phyloP scores from a whole-genome alignment of 1,140 invertebrate species.

The Leucophenga varia region DNA sequence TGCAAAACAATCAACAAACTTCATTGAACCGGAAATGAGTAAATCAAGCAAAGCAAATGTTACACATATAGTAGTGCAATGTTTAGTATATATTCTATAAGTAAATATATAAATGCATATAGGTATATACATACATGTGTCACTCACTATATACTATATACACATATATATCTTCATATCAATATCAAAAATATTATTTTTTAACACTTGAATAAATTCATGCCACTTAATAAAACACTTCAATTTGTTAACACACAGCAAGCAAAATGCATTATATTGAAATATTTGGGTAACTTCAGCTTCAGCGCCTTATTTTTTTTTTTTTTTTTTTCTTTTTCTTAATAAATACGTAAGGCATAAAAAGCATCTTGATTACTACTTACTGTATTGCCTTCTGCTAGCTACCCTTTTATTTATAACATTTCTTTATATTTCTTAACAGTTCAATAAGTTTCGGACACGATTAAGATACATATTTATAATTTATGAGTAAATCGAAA shows the following conservation, averaged over 20 bases:
- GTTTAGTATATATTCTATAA: no score
- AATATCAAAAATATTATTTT: constrained; percentile 16
- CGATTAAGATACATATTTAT: constrained; percentile 47
- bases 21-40: constrained; percentile 45
- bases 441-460: constrained; percentile 42
- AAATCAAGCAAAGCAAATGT: constrained; percentile 35
- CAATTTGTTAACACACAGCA: neutral
- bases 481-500: constrained; percentile 36
- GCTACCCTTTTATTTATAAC: no score
- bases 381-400: constrained; percentile 3
- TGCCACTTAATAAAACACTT: constrained; percentile 38
- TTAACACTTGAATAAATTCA: constrained; percentile 46
- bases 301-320: constrained; percentile 3
- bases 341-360: no score
- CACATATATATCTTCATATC: neutral
- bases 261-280: constrained; percentile 6
- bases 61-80: no score
- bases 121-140: constrained; percentile 5
- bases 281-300: neutral
- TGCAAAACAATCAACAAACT: constrained; percentile 22
- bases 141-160: no score
- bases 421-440: no score
- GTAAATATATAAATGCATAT: neutral
- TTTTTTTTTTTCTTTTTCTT: neutral
- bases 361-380: no score